A percentile compares a stretch with the other conserved stretches of the same genome.
These are phyloP conservation scores for Ondatra zibethicus DNA, from an alignment of 2,113 vertebrate species.

Conservation along the genomic window DNA sequence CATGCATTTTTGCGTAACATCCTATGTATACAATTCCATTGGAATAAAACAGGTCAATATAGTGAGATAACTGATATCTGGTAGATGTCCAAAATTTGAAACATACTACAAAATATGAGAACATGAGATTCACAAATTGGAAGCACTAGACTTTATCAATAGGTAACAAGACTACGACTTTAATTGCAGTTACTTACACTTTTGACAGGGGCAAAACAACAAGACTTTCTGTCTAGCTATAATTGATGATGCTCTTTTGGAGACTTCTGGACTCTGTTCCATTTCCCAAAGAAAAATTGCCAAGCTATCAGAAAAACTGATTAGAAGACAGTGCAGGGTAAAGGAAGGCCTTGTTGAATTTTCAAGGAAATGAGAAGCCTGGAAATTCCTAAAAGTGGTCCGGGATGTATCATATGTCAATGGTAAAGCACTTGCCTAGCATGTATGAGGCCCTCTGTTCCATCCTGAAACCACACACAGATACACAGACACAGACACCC, in stretches of 20 bases:
- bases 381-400: not conserved
- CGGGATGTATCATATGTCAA: not conserved
- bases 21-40: slow-evolving; percentile 10
- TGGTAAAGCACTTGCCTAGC: not conserved
- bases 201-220: slow-evolving; percentile 42
- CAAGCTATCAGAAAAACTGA: not conserved
- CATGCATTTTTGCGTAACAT: slow-evolving; percentile 38
- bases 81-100: slow-evolving; percentile 16
- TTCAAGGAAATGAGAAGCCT: slow-evolving; percentile 52
- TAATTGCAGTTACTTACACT: slow-evolving; percentile 49
- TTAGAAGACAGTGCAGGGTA: not conserved
- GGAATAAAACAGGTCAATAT: slow-evolving; percentile 29
- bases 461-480: not conserved
- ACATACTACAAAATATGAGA: not conserved
- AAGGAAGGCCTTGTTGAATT: not conserved
- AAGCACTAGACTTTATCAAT: slow-evolving; percentile 19
- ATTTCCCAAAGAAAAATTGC: slow-evolving; percentile 39
- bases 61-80: slow-evolving; percentile 22
- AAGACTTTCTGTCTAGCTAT: not conserved
- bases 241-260: not conserved
- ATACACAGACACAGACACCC: not conserved
- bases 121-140: slow-evolving; percentile 25
- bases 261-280: not conserved
- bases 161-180: not conserved
- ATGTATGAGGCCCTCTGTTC: not conserved